Percentiles rank a stretch among this genome's conserved stretches.
Conservation (phyloP, 2,797 vertebrate species). For the Sebastes miniatus region DNA sequence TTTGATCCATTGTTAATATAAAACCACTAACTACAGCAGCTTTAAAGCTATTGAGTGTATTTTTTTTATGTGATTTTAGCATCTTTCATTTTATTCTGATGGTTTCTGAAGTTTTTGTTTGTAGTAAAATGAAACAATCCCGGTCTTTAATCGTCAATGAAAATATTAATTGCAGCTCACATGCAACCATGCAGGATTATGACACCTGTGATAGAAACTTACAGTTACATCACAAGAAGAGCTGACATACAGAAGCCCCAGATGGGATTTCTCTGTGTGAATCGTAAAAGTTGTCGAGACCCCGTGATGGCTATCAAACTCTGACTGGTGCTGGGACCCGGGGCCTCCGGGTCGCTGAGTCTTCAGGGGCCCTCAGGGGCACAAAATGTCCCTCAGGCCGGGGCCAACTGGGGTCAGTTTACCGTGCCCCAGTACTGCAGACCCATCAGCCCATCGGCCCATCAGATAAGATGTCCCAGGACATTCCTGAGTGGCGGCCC, state of each 20-base stretch:
- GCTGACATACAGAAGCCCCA: neutral
- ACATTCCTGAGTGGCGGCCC: conserved; percentile 67
- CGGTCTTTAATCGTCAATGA: neutral
- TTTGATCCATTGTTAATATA: neutral
- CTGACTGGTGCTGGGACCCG: neutral
- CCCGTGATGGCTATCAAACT: conserved; percentile 15
- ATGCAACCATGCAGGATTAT: neutral
- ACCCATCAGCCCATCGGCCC: conserved; percentile 13
- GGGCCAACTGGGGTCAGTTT: conserved; percentile 44
- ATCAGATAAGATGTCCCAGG: conserved; percentile 73
- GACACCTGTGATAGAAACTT: neutral
- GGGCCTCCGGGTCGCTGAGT: neutral
- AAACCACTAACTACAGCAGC: neutral
- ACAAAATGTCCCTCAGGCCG: conserved; percentile 37
- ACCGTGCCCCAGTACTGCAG: conserved; percentile 15
- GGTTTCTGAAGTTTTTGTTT: neutral
- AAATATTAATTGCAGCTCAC: neutral
- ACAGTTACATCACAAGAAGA: conserved; percentile 15
- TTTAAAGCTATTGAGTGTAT: neutral
- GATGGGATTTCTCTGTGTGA: conserved; percentile 29
- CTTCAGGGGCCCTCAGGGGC: conserved; percentile 10
- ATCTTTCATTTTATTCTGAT: neutral
- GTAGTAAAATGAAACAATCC: neutral
- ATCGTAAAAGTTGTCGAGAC: conserved; percentile 2
- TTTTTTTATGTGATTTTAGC: neutral